A percentile compares a stretch with the other conserved stretches of the same genome.
phyloP scores from a whole-genome alignment of 2,888 invertebrate species.

The Stenodera caucasica region DNA sequence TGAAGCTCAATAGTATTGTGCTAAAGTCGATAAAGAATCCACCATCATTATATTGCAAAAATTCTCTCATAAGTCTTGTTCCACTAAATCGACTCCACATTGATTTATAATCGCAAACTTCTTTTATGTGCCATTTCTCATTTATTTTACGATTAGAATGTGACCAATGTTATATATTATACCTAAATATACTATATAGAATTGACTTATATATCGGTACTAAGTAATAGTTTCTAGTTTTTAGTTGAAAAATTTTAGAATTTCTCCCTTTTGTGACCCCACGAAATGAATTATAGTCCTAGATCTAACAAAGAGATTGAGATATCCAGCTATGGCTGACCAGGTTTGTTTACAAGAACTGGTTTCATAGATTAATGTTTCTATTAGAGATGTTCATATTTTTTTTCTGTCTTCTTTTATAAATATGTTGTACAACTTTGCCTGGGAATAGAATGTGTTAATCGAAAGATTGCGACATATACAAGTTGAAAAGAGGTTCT shows the following conservation, averaged over 20 bases:
- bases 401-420: conserved; percentile 12
- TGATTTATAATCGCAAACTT: conserved; percentile 17
- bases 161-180: conserved; percentile 10
- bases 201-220: no score
- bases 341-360: conserved; percentile 30
- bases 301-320: conserved; percentile 39
- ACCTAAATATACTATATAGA: no score
- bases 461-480: conserved; percentile 30
- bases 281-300: conserved; percentile 40
- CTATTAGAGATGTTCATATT: conserved; percentile 30
- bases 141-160: conserved; percentile 12
- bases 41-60: conserved; percentile 22
- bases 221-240: no score
- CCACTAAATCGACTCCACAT: conserved; percentile 22
- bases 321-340: conserved; percentile 40
- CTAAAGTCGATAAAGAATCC: background rate
- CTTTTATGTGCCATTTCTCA: background rate
- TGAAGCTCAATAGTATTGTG: conserved; percentile 1
- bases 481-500: conserved; percentile 27
- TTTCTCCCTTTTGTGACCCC: conserved; percentile 37
- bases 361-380: conserved; percentile 34
- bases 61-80: conserved; percentile 19
- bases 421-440: no score
- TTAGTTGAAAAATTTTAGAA: no score
- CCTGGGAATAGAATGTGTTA: conserved; percentile 40